phyloP scores from a whole-genome alignment of 2,888 invertebrate genomes.

The Siphlonurus alternatus region DNA sequence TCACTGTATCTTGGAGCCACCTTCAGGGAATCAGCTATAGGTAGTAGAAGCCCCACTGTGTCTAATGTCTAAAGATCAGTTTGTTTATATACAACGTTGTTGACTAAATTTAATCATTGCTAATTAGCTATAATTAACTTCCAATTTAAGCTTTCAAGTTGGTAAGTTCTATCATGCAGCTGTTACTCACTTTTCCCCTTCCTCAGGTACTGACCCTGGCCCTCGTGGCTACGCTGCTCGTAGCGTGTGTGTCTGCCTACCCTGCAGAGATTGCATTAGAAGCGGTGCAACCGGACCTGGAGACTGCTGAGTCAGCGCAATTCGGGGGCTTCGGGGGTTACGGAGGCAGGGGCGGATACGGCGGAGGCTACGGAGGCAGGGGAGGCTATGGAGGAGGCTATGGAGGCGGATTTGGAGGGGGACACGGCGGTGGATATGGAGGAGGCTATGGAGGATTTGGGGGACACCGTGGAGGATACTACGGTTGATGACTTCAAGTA shows the following conservation, averaged over 20 bases:
- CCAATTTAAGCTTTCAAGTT: too few species aligned
- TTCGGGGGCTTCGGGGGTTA: background rate
- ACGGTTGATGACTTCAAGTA: too few species aligned
- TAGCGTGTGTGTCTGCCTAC: background rate
- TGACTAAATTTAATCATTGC: too few species aligned
- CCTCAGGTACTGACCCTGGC: background rate
- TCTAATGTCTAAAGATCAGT: too few species aligned
- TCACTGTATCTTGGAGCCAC: too few species aligned
- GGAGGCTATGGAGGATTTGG: conserved; percentile 3
- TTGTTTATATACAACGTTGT: too few species aligned
- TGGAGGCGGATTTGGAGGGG: background rate
- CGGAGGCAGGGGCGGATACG: background rate
- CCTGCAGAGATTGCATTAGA: background rate
- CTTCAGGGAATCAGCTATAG: too few species aligned
- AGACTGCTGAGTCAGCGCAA: background rate
- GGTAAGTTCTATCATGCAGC: too few species aligned
- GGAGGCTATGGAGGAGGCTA: background rate
- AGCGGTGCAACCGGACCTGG: background rate
- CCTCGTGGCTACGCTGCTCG: background rate
- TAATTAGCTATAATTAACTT: too few species aligned
- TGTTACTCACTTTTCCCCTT: background rate
- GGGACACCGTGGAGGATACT: background rate
- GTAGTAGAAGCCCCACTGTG: too few species aligned
- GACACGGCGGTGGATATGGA: background rate
- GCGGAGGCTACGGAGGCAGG: background rate